These are phyloP conservation scores for Neosilurus hyrtlii DNA, from an alignment of 2,797 vertebrate genomes.

Conservation along the genomic window DNA sequence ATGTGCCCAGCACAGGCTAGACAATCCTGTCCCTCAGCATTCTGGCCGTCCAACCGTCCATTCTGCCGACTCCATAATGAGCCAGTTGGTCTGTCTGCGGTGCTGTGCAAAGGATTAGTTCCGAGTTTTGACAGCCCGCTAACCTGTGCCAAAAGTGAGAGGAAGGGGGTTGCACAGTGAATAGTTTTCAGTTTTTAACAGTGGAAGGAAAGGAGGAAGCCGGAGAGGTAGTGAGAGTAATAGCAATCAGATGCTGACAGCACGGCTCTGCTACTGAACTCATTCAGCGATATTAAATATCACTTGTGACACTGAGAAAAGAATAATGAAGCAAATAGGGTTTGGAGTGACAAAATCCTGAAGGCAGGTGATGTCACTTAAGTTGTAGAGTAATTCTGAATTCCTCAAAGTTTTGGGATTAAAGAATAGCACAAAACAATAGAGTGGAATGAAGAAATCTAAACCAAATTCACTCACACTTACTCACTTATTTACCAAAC, in stretches of 20 bases:
- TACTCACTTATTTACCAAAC: too few species aligned
- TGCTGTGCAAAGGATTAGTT: conserved; percentile 66
- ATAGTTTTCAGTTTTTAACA: conserved; percentile 46
- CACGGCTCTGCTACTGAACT: conserved; percentile 41
- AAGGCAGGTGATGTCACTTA: conserved; percentile 16
- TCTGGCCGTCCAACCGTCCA: conserved; percentile 43
- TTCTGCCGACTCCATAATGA: conserved; percentile 51
- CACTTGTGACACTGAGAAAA: conserved; percentile 33
- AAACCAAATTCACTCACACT: neutral
- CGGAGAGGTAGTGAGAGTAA: conserved; percentile 46
- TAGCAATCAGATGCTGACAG: conserved; percentile 55
- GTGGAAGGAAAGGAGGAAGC: conserved; percentile 47
- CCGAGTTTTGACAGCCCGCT: conserved; percentile 75
- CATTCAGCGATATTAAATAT: conserved; percentile 46
- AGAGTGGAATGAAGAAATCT: neutral
- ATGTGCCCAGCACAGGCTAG: conserved; percentile 50
- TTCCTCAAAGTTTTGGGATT: neutral
- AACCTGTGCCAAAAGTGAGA: conserved; percentile 67
- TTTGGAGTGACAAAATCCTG: conserved; percentile 25
- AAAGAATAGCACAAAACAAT: neutral
- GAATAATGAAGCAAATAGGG: conserved; percentile 28
- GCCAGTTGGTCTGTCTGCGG: conserved; percentile 39
- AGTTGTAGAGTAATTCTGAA: neutral
- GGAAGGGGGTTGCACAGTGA: conserved; percentile 24
- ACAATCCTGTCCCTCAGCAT: conserved; percentile 47